phyloP scores from a whole-genome alignment of 2,113 vertebrate genomes.

The Amphiprion ocellaris region DNA sequence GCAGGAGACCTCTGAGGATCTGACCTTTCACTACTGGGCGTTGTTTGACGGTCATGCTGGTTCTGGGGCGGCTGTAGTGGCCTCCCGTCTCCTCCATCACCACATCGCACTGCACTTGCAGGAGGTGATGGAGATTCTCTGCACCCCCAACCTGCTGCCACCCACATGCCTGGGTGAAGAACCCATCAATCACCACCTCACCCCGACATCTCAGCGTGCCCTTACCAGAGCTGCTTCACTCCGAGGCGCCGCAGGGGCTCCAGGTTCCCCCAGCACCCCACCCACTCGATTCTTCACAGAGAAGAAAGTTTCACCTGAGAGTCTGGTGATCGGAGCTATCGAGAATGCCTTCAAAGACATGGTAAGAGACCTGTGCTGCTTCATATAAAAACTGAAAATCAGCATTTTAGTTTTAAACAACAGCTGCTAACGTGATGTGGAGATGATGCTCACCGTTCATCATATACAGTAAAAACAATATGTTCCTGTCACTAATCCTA shows the following conservation, averaged over 20 bases:
- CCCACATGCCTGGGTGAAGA: constrained; percentile 95
- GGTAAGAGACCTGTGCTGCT: constrained; percentile 78
- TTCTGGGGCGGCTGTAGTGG: constrained; percentile 92
- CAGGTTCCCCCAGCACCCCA: constrained; percentile 90
- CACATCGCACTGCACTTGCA: constrained; percentile 93
- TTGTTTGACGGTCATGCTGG: constrained; percentile 97
- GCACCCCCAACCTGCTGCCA: constrained; percentile 84
- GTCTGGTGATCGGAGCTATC: constrained; percentile 94
- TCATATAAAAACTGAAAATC: neutral
- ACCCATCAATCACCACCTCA: constrained; percentile 79
- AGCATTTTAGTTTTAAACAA: neutral
- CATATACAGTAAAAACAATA: no score
- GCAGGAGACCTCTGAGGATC: constrained; percentile 82
- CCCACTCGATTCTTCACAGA: constrained; percentile 95
- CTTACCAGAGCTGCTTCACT: constrained; percentile 93
- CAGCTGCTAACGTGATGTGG: no score
- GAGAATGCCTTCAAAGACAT: constrained; percentile 98
- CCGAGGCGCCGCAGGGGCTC: constrained; percentile 89
- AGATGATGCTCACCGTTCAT: no score
- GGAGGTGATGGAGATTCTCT: constrained; percentile 92
- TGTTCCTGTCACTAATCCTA: no score
- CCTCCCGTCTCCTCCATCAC: constrained; percentile 92
- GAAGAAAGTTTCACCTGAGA: constrained; percentile 96
- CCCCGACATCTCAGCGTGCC: constrained; percentile 81
- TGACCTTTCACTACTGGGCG: constrained; percentile 95